Conservation (phyloP, 2,888 invertebrate genomes). For the Phytoseiulus persimilis region DNA sequence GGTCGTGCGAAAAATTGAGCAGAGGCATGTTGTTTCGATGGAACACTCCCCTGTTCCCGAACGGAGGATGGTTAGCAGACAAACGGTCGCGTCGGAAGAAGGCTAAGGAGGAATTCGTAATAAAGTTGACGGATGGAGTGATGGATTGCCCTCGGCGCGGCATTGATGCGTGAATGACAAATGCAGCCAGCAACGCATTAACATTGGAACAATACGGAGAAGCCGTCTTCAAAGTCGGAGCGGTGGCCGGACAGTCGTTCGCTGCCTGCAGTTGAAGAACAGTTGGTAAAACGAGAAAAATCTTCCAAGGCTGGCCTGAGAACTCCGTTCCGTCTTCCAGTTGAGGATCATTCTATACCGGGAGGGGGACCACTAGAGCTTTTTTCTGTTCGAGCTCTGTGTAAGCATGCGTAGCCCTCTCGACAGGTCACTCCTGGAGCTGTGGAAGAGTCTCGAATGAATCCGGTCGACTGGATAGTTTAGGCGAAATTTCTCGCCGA, state of each 20-base stretch:
- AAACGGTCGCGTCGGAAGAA: too few relatives aligned
- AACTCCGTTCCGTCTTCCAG: background rate
- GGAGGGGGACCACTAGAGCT: background rate
- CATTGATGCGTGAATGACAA: background rate
- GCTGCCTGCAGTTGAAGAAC: too few relatives aligned
- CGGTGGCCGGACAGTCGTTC: too few relatives aligned
- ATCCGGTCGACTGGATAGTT: background rate
- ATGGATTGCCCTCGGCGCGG: background rate
- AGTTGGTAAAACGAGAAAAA: background rate
- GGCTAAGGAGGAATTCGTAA: too few relatives aligned
- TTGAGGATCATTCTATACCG: background rate
- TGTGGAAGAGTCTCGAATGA: background rate
- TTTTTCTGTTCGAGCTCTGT: background rate
- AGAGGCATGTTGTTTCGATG: too few relatives aligned
- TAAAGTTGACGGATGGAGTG: background rate
- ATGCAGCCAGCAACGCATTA: background rate
- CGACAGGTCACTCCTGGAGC: background rate
- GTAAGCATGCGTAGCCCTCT: background rate
- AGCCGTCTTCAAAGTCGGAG: background rate
- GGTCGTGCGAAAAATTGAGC: too few relatives aligned
- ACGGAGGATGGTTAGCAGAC: too few relatives aligned
- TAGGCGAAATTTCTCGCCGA: background rate
- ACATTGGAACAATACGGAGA: background rate
- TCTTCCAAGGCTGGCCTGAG: background rate
- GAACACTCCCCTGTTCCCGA: too few relatives aligned